Evolutionary conservation across 2,113 vertebrate genomes (phyloP), one percentile per base, ranked within the genome.

Genomic region (Thalassarche chlororhynchos): DNA sequence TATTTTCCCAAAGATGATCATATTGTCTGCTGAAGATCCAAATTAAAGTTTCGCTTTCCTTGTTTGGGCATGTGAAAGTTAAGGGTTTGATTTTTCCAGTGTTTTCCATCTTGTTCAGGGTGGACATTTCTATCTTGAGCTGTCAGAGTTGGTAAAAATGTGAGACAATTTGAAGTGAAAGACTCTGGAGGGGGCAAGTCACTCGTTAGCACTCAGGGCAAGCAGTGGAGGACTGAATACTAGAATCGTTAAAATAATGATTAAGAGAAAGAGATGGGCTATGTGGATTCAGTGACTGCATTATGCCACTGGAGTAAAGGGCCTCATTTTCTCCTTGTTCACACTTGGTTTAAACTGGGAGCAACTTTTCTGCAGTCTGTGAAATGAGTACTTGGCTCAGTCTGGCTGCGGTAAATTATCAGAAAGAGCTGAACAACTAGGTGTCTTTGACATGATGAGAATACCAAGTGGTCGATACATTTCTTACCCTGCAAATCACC

Each of bases 371-470:
- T 83, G 46, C 89, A 87, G 81, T 36, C 90, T 96, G 90, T 87
- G 84, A 96, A 95, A 93, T 83, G 90, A 97, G 92, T 18, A 34
- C 80, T 90, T 91, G 86, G 92, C 90, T 97, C 89, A 54, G 65
- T 15, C 61, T 47, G 84, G 80, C 91, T 82, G 87, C 1, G 8
- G 95, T 91, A 79, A 96, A 95, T 97, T 80, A 91, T 94, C 81
- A 96, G 84, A 87, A 79, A 70, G 81, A 93, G 81, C 87, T 92
- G 80, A 94, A 87, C 78, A 66, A 76, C 51, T 91, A 76, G 89
- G 77, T 96, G 75, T 52, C 81, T 87, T 25, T 32, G 87, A 91
- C 93, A 96, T 96, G 91, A 96, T 94, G 93, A 92, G 91, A 97
- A 96, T 96, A 96, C 80, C 93, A 93, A 96, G 95, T 47, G 77